Evolutionary conservation across 1,140 invertebrate species (phyloP).

Genomic region (Fragariocoptes setiger): DNA sequence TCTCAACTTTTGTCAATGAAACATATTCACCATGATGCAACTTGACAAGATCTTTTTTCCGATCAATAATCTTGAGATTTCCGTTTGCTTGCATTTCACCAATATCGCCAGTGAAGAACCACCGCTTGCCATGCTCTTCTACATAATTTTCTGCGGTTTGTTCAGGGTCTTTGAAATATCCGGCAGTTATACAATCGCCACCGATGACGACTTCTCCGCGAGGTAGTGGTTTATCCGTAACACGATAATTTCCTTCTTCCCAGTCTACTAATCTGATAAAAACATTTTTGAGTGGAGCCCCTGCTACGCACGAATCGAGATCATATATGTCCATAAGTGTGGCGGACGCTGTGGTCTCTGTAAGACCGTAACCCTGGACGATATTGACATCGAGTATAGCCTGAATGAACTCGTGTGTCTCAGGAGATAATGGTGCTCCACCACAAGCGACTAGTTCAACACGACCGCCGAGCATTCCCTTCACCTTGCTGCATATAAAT

Average conservation of each 20-base stretch:
- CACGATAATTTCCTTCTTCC: constrained; percentile 30
- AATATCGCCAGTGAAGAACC: constrained; percentile 89
- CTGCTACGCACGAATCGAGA: background rate
- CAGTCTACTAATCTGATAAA: constrained; percentile 9
- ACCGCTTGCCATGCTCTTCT: constrained; percentile 37
- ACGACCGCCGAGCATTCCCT: constrained; percentile 46
- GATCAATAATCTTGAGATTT: constrained; percentile 67
- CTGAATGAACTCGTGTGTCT: constrained; percentile 78
- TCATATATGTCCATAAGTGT: background rate
- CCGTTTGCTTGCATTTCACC: constrained; percentile 70
- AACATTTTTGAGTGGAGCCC: constrained; percentile 2
- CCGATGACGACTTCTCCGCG: constrained; percentile 69
- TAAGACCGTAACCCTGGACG: constrained; percentile 78
- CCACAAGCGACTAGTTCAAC: constrained; percentile 62
- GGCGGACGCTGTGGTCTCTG: constrained; percentile 60
- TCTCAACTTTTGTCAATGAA: constrained; percentile 16
- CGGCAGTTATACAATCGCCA: constrained; percentile 56
- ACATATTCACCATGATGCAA: constrained; percentile 23
- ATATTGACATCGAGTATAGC: constrained; percentile 63
- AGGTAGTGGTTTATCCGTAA: constrained; percentile 59
- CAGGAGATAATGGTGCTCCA: constrained; percentile 71
- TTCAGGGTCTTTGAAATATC: constrained; percentile 68
- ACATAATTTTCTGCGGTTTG: constrained; percentile 70
- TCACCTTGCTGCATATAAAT: constrained; percentile 36
- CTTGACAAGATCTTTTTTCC: constrained; percentile 26